Evolutionary conservation across 2,113 vertebrate species (phyloP).

Genomic region (Burhinus bistriatus): DNA sequence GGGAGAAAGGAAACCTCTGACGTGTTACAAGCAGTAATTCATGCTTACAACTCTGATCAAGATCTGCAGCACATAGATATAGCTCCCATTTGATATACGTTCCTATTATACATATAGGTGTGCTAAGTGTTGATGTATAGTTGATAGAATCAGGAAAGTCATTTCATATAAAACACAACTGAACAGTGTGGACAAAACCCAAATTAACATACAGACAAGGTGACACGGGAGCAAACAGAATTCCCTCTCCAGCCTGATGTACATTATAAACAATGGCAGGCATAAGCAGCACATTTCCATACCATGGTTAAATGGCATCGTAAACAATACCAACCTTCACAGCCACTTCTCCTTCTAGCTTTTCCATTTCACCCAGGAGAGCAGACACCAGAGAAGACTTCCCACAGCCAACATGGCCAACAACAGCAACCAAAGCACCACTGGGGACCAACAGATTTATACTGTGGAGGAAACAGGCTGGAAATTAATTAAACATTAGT

Average conservation of each 20-base stretch:
- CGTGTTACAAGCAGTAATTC: not conserved
- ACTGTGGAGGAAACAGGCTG: slow-evolving; percentile 71
- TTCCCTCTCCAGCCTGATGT: not conserved
- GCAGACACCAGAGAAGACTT: slow-evolving; percentile 93
- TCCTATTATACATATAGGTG: not conserved
- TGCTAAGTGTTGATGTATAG: not conserved
- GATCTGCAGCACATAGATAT: not conserved
- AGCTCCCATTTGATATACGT: not conserved
- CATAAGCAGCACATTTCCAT: not conserved
- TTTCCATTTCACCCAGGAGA: slow-evolving; percentile 95
- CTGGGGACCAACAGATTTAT: slow-evolving; percentile 86
- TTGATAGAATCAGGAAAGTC: not conserved
- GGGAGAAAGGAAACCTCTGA: not conserved
- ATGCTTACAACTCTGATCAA: not conserved
- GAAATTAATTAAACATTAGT: slow-evolving; percentile 59
- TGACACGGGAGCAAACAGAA: not conserved
- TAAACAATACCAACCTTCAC: slow-evolving; percentile 79
- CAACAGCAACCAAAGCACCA: slow-evolving; percentile 89
- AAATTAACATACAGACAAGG: not conserved
- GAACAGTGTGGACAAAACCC: not conserved
- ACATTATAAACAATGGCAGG: not conserved
- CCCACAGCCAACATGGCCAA: slow-evolving; percentile 94
- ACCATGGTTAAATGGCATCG: not conserved
- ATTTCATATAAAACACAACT: not conserved
- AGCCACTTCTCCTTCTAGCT: slow-evolving; percentile 85